Evolutionary conservation across 2,113 vertebrate genomes (phyloP).

Genomic region (Psephotus haematonotus): DNA sequence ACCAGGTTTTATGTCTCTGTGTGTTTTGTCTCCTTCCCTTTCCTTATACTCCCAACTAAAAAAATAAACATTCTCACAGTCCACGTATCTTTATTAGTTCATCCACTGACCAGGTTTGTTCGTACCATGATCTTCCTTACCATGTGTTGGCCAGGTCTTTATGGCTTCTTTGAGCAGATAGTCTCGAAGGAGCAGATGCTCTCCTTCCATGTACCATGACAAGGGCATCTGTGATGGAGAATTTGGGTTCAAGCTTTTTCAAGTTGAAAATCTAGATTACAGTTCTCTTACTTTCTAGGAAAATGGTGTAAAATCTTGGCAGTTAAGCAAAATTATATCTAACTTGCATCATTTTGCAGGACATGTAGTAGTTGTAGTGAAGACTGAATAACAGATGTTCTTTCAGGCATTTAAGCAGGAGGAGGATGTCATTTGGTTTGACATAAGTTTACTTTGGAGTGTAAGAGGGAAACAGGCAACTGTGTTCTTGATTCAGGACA

Average conservation of each 20-base stretch:
- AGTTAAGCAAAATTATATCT: neutral
- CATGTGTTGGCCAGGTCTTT: neutral
- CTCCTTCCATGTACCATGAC: neutral
- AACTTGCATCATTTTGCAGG: fast-evolving
- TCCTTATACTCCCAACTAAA: neutral
- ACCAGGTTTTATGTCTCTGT: neutral
- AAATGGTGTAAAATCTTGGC: neutral
- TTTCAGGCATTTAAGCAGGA: neutral
- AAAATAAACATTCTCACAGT: neutral
- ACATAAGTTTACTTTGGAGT: neutral
- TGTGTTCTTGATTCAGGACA: neutral
- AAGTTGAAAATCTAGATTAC: neutral
- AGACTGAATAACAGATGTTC: neutral
- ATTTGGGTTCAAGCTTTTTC: neutral
- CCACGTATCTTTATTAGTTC: neutral
- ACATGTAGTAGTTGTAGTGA: neutral
- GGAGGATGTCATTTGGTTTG: neutral
- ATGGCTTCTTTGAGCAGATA: neutral
- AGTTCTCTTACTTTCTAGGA: neutral
- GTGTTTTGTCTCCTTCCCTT: neutral
- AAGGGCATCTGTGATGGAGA: neutral
- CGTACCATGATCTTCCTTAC: neutral
- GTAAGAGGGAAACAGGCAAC: neutral
- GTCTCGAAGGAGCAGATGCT: neutral
- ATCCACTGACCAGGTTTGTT: neutral